A percentile compares a stretch with the other conserved stretches of the same genome.
phyloP scores from a whole-genome alignment of 2,888 invertebrate species.

The Agrotis puta region DNA sequence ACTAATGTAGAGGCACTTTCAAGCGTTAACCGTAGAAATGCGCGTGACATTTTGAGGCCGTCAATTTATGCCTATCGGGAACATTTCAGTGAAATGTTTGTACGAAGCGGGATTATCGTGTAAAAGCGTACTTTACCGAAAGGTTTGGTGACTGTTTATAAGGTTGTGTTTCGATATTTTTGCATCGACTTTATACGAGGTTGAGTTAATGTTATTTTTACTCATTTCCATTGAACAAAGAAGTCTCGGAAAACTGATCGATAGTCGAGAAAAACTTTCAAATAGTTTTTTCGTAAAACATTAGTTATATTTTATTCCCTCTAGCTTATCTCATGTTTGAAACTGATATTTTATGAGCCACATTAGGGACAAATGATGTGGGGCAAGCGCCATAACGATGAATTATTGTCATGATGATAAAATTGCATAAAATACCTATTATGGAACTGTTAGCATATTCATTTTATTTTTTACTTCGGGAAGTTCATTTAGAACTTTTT shows the following conservation, averaged over 20 bases:
- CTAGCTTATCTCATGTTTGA: conserved; percentile 4
- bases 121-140: conserved; percentile 30
- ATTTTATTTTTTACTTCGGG: too few species aligned
- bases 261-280: background rate
- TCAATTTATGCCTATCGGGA: conserved; percentile 37
- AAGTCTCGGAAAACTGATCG: background rate
- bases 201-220: background rate
- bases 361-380: conserved; percentile 21
- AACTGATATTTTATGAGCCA: conserved; percentile 18
- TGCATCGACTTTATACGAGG: too few species aligned
- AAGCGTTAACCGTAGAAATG: conserved; percentile 42
- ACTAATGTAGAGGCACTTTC: conserved; percentile 44
- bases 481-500: too few species aligned
- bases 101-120: conserved; percentile 27
- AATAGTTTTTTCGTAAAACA: background rate
- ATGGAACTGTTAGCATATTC: background rate
- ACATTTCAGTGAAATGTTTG: conserved; percentile 47
- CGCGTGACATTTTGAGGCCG: conserved; percentile 53
- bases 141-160: conserved; percentile 11
- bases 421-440: conserved; percentile 10
- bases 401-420: conserved; percentile 21
- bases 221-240: background rate
- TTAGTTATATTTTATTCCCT: background rate
- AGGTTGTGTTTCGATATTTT: background rate
- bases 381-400: conserved; percentile 6